phyloP scores from a whole-genome alignment of 2,888 invertebrate species.

The Lycocerus yunnanus region DNA sequence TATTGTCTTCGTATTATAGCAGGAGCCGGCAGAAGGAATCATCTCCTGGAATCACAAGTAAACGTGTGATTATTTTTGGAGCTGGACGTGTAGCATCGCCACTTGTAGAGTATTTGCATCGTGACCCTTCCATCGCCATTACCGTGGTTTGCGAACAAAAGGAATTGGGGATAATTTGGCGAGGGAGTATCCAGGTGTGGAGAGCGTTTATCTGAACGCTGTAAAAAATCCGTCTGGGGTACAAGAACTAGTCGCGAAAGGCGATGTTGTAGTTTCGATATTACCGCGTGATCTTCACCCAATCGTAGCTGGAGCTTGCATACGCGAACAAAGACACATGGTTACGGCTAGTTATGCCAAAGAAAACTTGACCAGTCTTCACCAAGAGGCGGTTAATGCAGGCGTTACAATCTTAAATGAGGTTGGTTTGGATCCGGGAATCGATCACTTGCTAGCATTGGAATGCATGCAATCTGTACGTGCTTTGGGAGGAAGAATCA shows the following conservation, averaged over 20 bases:
- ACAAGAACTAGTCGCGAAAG: conserved; percentile 71
- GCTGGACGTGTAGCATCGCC: conserved; percentile 93
- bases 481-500: conserved; percentile 86
- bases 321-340: conserved; percentile 85
- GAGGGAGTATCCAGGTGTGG: conserved; percentile 74
- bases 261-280: conserved; percentile 83
- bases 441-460: conserved; percentile 85
- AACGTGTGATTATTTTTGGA: conserved; percentile 86
- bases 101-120: conserved; percentile 89
- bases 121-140: conserved; percentile 80
- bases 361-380: conserved; percentile 78
- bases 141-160: conserved; percentile 72
- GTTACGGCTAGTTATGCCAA: conserved; percentile 96
- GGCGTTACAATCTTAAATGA: conserved; percentile 95
- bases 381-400: conserved; percentile 80
- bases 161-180: conserved; percentile 89
- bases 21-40: conserved; percentile 46
- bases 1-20: conserved; percentile 33
- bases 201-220: conserved; percentile 78
- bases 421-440: conserved; percentile 96
- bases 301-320: conserved; percentile 82
- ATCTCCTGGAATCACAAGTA: conserved; percentile 45
- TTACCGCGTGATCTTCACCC: conserved; percentile 91
- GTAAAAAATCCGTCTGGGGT: conserved; percentile 72
- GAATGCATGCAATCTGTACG: conserved; percentile 95